Evolutionary conservation across 2,888 invertebrate genomes (phyloP), one percentile per base, ranked within the genome.

Genomic region (Parelbella ahira): DNA sequence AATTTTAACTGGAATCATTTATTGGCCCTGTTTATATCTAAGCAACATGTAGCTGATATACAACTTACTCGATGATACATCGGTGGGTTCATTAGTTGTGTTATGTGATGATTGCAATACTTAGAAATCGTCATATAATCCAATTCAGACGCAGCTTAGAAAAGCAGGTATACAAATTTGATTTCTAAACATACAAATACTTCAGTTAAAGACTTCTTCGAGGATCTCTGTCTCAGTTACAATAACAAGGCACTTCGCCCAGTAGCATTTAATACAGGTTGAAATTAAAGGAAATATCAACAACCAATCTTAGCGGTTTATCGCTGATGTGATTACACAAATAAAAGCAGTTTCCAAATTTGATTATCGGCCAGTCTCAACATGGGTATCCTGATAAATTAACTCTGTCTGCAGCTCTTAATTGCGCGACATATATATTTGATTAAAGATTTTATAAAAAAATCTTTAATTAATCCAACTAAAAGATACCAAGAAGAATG

Each of bases 1-100:
- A 60, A 68, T 74, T 70, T 61, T 59, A 66, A 75, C 72, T 67
- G 71, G 71, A 53, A 48, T 72, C 69, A 73, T 84, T 84, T 84
- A 81, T 77, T 56, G 62, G 52, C 20, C 56, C 51, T 48, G n/a
- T 36, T 37, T 53, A 55, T 48, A 57, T 54, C 56, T 50, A 50
- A 53, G 38, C 21, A 56, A 57, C 53, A 55, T 55, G 54, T 53
- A 56, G 53, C 59, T 77, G 55, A 78, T 65, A 69, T 81, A 81
- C 60, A 63, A 60, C 67, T 43, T 59, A 64, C 41, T 39, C 12
- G 36, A 45, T 20, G 13, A n/a, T 39, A 39, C 39, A 23, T 11
- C 19, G n/a, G 34, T 34, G 7, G 28, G 18, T 18, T 42, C 34
- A 45, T 45, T 37, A 34, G 24, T 3, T 20, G 32, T 34, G 23